These are phyloP conservation scores for Timema podura DNA, from an alignment of 2,888 invertebrate species.

Conservation along the genomic window DNA sequence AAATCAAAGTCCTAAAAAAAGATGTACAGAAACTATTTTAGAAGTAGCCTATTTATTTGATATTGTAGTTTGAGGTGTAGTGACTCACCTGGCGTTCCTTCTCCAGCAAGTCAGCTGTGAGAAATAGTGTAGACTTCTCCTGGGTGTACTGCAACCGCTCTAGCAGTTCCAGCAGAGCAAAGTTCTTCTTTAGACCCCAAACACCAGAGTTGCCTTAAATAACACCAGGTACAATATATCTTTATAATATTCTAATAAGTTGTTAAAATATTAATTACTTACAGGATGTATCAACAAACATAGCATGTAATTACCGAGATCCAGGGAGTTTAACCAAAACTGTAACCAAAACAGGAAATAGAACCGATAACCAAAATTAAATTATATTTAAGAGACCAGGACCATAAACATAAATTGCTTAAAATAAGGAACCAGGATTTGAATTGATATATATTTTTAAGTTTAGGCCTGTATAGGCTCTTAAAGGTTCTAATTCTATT, in stretches of 20 bases:
- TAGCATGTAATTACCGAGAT: not conserved
- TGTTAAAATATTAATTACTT: not conserved
- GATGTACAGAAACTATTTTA: not conserved
- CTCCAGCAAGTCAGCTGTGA: slow-evolving; percentile 35
- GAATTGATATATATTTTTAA: too few relatives aligned
- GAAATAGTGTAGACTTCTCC: slow-evolving; percentile 38
- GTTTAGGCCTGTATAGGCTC: too few relatives aligned
- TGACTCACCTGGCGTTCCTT: slow-evolving; percentile 42
- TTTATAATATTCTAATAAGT: not conserved
- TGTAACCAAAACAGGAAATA: too few relatives aligned
- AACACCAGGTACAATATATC: not conserved
- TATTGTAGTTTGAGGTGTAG: too few relatives aligned
- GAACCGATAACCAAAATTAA: too few relatives aligned
- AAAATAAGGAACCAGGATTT: too few relatives aligned
- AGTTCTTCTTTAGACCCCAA: slow-evolving; percentile 54
- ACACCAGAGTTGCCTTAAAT: slow-evolving; percentile 45
- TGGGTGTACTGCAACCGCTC: slow-evolving; percentile 49
- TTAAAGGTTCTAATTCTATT: too few relatives aligned
- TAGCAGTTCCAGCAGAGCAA: slow-evolving; percentile 53
- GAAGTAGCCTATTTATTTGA: not conserved
- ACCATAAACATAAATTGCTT: too few relatives aligned
- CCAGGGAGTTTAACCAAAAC: too few relatives aligned
- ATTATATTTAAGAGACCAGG: too few relatives aligned
- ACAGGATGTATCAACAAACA: not conserved
- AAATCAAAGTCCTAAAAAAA: not conserved